A percentile compares a stretch with the other conserved stretches of the same genome.
These are phyloP conservation scores for Pomacea canaliculata DNA, from an alignment of 2,888 invertebrate species.

Conservation along the genomic window DNA sequence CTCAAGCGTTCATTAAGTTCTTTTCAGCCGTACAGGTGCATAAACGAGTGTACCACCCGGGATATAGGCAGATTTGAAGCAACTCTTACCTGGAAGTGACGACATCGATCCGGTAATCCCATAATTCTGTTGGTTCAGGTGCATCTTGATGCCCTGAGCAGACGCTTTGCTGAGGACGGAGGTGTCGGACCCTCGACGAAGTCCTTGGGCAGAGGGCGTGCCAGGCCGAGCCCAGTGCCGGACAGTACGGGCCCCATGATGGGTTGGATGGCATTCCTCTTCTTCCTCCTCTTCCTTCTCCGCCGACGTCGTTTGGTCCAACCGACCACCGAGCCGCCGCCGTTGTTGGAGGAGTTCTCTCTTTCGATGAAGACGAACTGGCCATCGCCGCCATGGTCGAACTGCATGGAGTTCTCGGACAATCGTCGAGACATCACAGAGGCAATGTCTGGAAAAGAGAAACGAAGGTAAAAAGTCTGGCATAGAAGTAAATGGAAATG, in stretches of 20 bases:
- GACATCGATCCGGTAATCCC: conserved; percentile 23
- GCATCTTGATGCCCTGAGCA: conserved; percentile 46
- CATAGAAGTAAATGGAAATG: not conserved
- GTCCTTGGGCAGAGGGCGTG: conserved; percentile 23
- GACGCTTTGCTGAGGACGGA: conserved; percentile 54
- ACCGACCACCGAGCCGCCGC: conserved; percentile 26
- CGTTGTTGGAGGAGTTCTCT: conserved; percentile 34
- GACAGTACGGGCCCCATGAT: conserved; percentile 47
- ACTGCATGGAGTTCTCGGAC: conserved; percentile 36
- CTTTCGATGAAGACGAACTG: conserved; percentile 32
- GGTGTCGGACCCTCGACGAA: conserved; percentile 50
- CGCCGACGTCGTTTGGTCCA: conserved; percentile 39
- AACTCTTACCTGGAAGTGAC: conserved; percentile 19
- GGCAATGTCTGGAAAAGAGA: conserved; percentile 30
- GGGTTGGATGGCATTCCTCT: conserved; percentile 45
- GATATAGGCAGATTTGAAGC: not conserved
- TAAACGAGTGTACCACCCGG: not conserved
- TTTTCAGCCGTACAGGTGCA: too few species aligned
- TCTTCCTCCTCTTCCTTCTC: conserved; percentile 46
- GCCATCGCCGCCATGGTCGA: conserved; percentile 19
- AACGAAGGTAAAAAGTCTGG: not conserved
- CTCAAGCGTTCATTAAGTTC: too few species aligned
- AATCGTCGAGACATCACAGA: conserved; percentile 36
- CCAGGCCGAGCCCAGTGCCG: conserved; percentile 36
- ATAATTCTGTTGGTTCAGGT: conserved; percentile 25